These are phyloP conservation scores for Dicrurus megarhynchus DNA, from an alignment of 2,113 vertebrate genomes.

Conservation along the genomic window DNA sequence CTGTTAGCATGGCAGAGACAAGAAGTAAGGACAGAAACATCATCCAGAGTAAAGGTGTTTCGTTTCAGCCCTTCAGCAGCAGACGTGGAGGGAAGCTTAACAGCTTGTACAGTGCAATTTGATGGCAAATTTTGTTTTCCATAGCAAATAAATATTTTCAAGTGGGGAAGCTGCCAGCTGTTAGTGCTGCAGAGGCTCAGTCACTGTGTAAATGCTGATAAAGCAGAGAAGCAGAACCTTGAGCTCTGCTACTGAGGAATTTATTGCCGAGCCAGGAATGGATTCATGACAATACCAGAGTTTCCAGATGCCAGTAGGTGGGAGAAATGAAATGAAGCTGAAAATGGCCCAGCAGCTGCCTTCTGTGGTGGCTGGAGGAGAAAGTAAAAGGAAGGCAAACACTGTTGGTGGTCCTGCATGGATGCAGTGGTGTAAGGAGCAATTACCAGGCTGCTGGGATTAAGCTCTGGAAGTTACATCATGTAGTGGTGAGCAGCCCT, in stretches of 20 bases:
- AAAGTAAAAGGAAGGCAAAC: neutral
- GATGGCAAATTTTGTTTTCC: neutral
- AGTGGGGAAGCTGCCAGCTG: neutral
- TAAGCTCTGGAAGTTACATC: neutral
- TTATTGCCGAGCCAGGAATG: neutral
- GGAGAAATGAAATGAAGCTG: neutral
- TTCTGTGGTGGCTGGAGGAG: neutral
- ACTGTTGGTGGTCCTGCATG: neutral
- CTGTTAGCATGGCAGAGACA: accelerated
- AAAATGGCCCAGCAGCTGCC: neutral
- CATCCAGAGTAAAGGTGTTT: neutral
- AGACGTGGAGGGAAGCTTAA: neutral
- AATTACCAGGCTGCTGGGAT: neutral
- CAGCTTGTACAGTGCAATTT: neutral
- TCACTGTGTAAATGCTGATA: neutral
- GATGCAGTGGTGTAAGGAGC: neutral
- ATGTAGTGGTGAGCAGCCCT: neutral
- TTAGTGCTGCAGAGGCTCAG: neutral
- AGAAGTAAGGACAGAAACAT: neutral
- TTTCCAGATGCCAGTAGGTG: neutral
- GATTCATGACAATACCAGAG: neutral
- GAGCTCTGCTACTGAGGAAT: neutral
- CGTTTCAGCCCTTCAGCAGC: neutral
- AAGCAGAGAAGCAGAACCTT: neutral
- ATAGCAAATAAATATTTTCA: neutral